Percentiles rank a stretch among this genome's conserved stretches.
Conservation (phyloP, 2,797 vertebrate genomes). For the Microhierax caerulescens region DNA sequence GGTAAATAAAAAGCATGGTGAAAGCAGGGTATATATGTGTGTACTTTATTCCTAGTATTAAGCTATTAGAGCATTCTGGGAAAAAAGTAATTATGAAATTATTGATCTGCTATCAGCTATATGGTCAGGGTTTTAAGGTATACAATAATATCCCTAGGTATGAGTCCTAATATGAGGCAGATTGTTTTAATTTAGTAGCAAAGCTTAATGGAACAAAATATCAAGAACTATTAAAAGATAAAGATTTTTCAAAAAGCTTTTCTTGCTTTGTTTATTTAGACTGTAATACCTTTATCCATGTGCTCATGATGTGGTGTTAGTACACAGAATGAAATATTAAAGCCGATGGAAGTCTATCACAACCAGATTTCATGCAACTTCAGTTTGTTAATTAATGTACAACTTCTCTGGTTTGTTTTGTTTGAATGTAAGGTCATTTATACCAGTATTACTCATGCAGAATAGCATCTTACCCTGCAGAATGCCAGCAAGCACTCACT, state of each 20-base stretch:
- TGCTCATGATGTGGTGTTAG: neutral
- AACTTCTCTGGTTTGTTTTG: neutral
- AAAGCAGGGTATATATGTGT: neutral
- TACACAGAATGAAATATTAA: neutral
- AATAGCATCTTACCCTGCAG: neutral
- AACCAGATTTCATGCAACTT: neutral
- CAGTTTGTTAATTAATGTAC: neutral
- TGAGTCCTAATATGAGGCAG: neutral
- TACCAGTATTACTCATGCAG: neutral
- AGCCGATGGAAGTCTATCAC: neutral
- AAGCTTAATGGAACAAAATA: neutral
- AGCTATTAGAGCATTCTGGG: neutral
- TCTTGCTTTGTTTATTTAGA: neutral
- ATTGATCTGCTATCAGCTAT: neutral
- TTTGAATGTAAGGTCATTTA: neutral
- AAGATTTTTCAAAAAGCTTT: neutral
- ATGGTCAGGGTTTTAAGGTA: neutral
- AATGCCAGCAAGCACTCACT: neutral
- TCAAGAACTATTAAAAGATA: neutral
- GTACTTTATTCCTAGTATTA: neutral
- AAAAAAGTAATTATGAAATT: constrained; percentile 14
- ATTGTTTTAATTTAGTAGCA: constrained; percentile 7
- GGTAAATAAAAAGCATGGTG: neutral
- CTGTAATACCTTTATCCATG: neutral
- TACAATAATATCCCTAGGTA: neutral